A percentile compares a stretch with the other conserved stretches of the same genome.
phyloP scores from a whole-genome alignment of 23 tunicate species.

The Halocynthia aurantium region DNA sequence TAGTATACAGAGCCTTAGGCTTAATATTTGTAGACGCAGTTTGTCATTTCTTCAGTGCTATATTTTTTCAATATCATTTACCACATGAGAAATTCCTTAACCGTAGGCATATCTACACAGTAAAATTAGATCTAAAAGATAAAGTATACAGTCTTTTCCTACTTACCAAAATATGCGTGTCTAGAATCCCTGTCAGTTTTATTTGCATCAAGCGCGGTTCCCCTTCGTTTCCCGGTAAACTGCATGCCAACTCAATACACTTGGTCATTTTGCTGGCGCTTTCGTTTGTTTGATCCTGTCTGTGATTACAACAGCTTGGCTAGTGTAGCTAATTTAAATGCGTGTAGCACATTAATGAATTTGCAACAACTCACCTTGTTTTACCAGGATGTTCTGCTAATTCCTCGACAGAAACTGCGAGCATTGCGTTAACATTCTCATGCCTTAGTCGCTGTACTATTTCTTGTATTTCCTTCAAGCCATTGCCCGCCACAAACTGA shows the following conservation, averaged over 20 bases:
- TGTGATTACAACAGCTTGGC: not conserved
- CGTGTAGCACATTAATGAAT: not conserved
- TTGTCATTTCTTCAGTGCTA: not conserved
- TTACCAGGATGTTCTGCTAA: not conserved
- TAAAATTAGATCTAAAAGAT: no score
- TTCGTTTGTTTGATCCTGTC: conserved; percentile 1
- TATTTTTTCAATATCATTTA: no score
- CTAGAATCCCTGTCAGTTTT: conserved; percentile 26
- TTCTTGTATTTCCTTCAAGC: conserved; percentile 3
- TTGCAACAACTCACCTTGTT: not conserved
- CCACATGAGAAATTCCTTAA: no score
- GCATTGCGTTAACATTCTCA: not conserved
- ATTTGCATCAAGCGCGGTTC: conserved; percentile 13
- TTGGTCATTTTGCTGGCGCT: conserved; percentile 11
- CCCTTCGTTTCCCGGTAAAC: not conserved
- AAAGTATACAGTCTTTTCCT: no score
- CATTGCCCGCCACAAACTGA: conserved; percentile 17
- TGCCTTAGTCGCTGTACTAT: not conserved
- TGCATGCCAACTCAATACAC: conserved; percentile 19
- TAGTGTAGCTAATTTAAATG: not conserved
- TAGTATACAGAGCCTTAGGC: no score
- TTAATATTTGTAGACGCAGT: no score
- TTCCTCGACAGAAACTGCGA: conserved; percentile 21
- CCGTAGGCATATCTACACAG: no score
- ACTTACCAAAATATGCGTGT: conserved; percentile 17